Conservation (phyloP, 2,113 vertebrate genomes). For the Urocolius indicus region DNA sequence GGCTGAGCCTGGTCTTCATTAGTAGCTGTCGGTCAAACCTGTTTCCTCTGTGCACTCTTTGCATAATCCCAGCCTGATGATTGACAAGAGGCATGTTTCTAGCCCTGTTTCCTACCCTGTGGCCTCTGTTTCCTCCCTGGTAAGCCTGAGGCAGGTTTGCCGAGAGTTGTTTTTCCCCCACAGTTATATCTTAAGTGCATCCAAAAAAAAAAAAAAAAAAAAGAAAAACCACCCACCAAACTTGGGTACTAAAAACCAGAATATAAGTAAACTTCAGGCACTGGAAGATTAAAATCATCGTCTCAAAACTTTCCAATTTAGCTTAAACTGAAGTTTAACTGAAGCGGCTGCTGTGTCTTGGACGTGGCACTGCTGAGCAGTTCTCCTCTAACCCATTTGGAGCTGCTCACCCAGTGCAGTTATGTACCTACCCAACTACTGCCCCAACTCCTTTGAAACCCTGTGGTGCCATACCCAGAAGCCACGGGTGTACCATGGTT, state of each 20-base stretch:
- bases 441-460: neutral
- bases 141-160: neutral
- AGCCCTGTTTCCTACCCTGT: conserved; percentile 33
- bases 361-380: neutral
- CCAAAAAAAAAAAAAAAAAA: neutral
- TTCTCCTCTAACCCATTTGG: neutral
- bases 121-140: conserved; percentile 30
- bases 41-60: conserved; percentile 32
- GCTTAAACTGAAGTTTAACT: neutral
- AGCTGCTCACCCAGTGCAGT: neutral
- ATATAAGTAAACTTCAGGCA: neutral
- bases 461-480: neutral
- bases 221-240: rapidly evolving
- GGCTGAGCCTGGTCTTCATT: conserved; percentile 51
- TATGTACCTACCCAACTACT: neutral
- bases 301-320: neutral
- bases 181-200: neutral
- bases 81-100: conserved; percentile 21
- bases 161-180: neutral
- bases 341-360: neutral
- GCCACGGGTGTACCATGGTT: neutral
- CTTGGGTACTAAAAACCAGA: neutral
- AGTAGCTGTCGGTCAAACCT: conserved; percentile 47
- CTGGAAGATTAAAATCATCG: neutral
- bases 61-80: conserved; percentile 36